Percentiles rank a stretch among this genome's conserved stretches.
Evolutionary conservation across 2,113 vertebrate species (phyloP).

Genomic region (Cryptomyrus ogoouensis): DNA sequence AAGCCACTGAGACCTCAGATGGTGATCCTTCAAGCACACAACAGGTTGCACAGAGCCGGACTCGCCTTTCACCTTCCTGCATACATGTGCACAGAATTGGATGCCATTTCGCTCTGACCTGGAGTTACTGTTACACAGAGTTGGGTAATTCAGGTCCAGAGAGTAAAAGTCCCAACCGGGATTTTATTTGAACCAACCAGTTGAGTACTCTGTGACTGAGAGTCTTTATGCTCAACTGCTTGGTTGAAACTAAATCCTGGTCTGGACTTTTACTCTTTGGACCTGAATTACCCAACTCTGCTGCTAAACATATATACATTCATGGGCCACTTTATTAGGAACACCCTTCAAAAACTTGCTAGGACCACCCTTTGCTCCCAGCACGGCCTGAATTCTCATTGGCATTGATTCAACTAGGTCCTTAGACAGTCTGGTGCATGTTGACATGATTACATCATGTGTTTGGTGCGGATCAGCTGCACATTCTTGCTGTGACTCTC

Average conservation of each 20-base stretch:
- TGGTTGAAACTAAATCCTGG: too few species aligned
- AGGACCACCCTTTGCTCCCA: background rate
- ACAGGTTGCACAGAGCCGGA: background rate
- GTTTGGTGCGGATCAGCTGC: background rate
- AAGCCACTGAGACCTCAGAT: background rate
- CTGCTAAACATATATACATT: background rate
- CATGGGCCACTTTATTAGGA: background rate
- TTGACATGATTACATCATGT: background rate
- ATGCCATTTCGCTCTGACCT: background rate
- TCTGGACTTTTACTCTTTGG: too few species aligned
- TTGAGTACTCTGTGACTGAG: too few species aligned
- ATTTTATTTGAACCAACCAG: too few species aligned
- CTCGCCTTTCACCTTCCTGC: background rate
- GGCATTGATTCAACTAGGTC: background rate
- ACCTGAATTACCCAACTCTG: too few species aligned
- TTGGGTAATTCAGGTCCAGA: too few species aligned
- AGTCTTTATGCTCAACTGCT: too few species aligned
- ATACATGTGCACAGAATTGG: background rate
- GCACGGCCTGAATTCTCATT: background rate
- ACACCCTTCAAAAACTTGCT: background rate
- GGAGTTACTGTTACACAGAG: background rate
- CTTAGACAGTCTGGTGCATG: background rate
- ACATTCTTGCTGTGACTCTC: background rate
- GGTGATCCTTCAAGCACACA: background rate
- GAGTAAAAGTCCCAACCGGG: too few species aligned